Evolutionary conservation across 2,797 vertebrate species (phyloP), one percentile per base, ranked within the genome.

Genomic region (Rhadinocentrus ornatus): DNA sequence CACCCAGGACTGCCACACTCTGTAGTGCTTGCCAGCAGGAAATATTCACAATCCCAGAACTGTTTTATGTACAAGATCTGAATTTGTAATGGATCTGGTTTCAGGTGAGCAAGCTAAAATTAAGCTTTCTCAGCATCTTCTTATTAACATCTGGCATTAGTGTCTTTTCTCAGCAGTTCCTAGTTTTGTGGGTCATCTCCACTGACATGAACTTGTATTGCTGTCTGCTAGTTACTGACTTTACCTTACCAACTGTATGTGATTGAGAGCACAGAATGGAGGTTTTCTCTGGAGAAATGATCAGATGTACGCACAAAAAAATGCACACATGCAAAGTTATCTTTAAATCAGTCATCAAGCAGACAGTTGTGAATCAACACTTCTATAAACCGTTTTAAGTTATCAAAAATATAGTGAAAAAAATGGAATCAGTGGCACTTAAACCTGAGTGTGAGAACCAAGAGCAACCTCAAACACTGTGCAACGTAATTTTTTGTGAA

Each of bases 1-100:
- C 27, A 37, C 37, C 48, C 65, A 50, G 13, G 48, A 53, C 50
- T 0, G 10, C 66, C 65, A 77, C 69, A 24, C 58, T 32, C 20
- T 7, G 26, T 6, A 6, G 22, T 55, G n/a, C 66, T 62, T 48
- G 46, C 34, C 34, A 65, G 24, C 26, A 20, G 61, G 61, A 32
- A 46, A 54, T 15, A 72, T 41, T 60, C 16, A 66, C 39, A 35
- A 12, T 9, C 53, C 37, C 16, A 39, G 8, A 32, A 11, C 11
- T 62, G 31, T 32, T 20, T 5, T 5, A 44, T 44, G 4, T 37
- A 11, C 20, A 24, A 46, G 31, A 62, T 9, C 54, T 1, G 1
- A 22, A 29, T 12, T 24, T 35, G 37, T 48, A 67, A 41, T 53
- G 18, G 15, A 55, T 46, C 24, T 26, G 20, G 54, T 22, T 31